phyloP scores from a whole-genome alignment of 1,140 invertebrate species.

The Antheraea pernyi region DNA sequence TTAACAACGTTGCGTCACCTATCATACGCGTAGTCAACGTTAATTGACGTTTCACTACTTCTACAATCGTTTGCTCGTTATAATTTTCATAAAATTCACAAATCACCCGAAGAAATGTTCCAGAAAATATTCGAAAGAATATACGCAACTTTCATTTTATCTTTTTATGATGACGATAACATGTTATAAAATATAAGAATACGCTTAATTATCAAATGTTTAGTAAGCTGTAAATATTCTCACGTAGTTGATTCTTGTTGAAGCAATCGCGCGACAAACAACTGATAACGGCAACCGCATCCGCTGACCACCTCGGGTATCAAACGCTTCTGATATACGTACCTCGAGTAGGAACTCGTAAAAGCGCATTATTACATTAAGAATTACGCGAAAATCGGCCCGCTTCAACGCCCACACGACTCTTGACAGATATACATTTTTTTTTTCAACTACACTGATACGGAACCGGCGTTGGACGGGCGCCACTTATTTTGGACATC shows the following conservation, averaged over 20 bases:
- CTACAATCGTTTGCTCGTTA: not conserved
- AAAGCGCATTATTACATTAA: not conserved
- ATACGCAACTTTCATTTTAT: conserved; percentile 7
- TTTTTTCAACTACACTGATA: conserved; percentile 43
- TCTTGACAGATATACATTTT: conserved; percentile 14
- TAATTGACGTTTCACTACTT: not conserved
- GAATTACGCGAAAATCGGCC: not conserved
- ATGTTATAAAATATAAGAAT: not conserved
- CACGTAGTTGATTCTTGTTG: conserved; percentile 49
- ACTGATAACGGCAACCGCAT: conserved; percentile 64
- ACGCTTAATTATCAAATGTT: not conserved
- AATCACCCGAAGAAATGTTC: not conserved
- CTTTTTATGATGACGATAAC: not conserved
- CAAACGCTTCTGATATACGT: not conserved
- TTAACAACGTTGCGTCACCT: conserved; percentile 28
- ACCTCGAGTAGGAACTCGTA: not conserved
- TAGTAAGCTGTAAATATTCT: conserved; percentile 36
- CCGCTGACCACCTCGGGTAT: conserved; percentile 32
- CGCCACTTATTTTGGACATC: conserved; percentile 35
- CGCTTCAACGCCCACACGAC: not conserved
- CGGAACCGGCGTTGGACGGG: conserved; percentile 45
- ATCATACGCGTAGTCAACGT: not conserved
- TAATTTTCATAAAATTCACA: no score
- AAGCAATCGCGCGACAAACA: conserved; percentile 56
- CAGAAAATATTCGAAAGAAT: not conserved